Percentiles rank a stretch among this genome's conserved stretches.
phyloP scores from a whole-genome alignment of 2,113 vertebrate species.

The Micromys minutus region DNA sequence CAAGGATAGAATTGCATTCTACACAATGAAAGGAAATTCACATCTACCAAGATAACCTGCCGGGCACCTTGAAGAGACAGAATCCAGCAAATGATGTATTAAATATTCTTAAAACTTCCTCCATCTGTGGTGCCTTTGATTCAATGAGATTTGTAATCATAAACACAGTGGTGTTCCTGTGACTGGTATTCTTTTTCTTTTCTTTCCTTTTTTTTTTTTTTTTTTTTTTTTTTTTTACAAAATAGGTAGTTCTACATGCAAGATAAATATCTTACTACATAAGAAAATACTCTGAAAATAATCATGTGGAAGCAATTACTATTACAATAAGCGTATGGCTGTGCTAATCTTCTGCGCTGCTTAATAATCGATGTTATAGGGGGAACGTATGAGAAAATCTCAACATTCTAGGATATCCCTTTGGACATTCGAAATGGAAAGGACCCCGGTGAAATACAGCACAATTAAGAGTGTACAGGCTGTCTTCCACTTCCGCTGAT shows the following conservation, averaged over 20 bases:
- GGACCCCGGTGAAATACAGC: conserved; percentile 63
- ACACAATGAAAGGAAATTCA: conserved; percentile 69
- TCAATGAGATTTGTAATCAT: conserved; percentile 77
- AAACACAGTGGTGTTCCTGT: conserved; percentile 77
- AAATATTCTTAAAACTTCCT: conserved; percentile 79
- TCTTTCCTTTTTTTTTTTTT: conserved; percentile 38
- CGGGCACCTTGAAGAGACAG: conserved; percentile 75
- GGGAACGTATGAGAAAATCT: conserved; percentile 57
- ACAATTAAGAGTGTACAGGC: conserved; percentile 71
- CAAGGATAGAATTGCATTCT: conserved; percentile 65
- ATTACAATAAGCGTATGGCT: conserved; percentile 73
- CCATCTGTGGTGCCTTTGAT: conserved; percentile 73
- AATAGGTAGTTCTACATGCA: conserved; percentile 73
- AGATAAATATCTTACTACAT: conserved; percentile 74
- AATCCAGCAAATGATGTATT: conserved; percentile 76
- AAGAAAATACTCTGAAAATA: conserved; percentile 73
- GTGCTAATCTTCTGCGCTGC: conserved; percentile 72
- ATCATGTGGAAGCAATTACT: conserved; percentile 76
- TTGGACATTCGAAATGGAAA: conserved; percentile 67
- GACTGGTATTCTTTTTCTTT: conserved; percentile 58
- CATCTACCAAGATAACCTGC: conserved; percentile 77
- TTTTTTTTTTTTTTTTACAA: conserved; percentile 56
- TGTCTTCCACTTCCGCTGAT: conserved; percentile 69
- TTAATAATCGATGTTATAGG: conserved; percentile 79
- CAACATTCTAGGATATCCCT: conserved; percentile 48